Percentiles rank a stretch among this genome's conserved stretches.
These are phyloP conservation scores for Laticauda laticaudata DNA, from an alignment of 2,113 vertebrate species.

Conservation along the genomic window DNA sequence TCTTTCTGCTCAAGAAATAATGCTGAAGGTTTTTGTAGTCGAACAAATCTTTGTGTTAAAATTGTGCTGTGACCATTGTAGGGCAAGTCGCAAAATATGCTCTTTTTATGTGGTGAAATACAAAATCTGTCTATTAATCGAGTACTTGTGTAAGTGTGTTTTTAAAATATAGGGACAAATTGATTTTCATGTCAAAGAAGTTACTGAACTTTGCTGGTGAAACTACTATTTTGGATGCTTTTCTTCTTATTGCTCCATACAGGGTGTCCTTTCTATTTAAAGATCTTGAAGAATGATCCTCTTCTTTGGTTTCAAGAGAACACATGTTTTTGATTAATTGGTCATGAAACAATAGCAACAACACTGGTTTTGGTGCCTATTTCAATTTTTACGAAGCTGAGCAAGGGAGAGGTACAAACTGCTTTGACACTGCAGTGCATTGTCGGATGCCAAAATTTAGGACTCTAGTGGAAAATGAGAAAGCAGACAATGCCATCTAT, in stretches of 20 bases:
- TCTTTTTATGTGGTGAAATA: not conserved
- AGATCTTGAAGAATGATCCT: constrained; percentile 26
- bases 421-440: constrained; percentile 64
- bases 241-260: not conserved
- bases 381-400: constrained; percentile 47
- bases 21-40: not conserved
- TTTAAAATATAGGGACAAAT: constrained; percentile 34
- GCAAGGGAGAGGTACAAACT: constrained; percentile 52
- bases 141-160: constrained; percentile 45
- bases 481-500: constrained; percentile 61
- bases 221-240: not conserved
- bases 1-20: not conserved
- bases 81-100: not conserved
- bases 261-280: constrained; percentile 3
- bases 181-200: constrained; percentile 1
- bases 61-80: not conserved
- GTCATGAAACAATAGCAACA: constrained; percentile 42
- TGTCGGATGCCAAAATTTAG: constrained; percentile 65
- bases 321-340: constrained; percentile 37
- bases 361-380: constrained; percentile 53
- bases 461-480: constrained; percentile 62
- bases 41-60: not conserved
- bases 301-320: constrained; percentile 38
- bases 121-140: constrained; percentile 5
- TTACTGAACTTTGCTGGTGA: constrained; percentile 16